Base-by-base conservation (phyloP, 30 jellyfish, hydroid and myxozoan species). In the Hydractinia echinata region DNA sequence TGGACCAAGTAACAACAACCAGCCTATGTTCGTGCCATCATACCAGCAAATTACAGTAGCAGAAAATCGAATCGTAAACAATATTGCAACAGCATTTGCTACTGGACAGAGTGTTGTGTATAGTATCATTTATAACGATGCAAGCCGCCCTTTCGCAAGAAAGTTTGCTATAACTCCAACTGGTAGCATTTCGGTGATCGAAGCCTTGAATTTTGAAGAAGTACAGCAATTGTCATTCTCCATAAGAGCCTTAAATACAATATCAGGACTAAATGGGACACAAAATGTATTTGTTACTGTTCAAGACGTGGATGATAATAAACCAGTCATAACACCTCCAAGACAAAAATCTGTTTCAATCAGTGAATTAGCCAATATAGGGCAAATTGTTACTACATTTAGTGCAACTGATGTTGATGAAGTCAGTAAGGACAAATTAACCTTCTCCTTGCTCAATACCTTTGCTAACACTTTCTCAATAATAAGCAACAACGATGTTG, bases 241-340 rank as follows among this genome's bases (percentile, higher is more conserved):
- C 16, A 5, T 80, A 20, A 52, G 44, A 61, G 87, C 87, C n/a
- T n/a, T n/a, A n/a, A 30, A 58, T 67, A 50, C 10, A 19, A 14
- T 19, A 50, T 71, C 55, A 15, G 60, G 60, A 30, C 60, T 71
- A 11, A 71, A 71, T 71, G 81, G 51, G 16, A 80, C 83, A 66
- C 85, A 19, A n/a, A 80, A 80, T 80, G 76, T 94, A 10, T 50
- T 89, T 10, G 88, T 94, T 6, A 55, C 49, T 68, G 88, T 94
- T 76, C 48, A 67, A 53, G 99, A 94, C 79, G 84, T 69, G 19
- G 95, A 94, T 68, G 99, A 94, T 56, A 88, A 88, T 84, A 55
- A 86, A 8, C 99, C 99, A 7, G 9, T 44, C 18, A 51, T 77
- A 5, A 48, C 55, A 8, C 81, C 52, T 39, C 87, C 87, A 60